phyloP scores from a whole-genome alignment of 2,888 invertebrate species.

The Drosophila anomelani region DNA sequence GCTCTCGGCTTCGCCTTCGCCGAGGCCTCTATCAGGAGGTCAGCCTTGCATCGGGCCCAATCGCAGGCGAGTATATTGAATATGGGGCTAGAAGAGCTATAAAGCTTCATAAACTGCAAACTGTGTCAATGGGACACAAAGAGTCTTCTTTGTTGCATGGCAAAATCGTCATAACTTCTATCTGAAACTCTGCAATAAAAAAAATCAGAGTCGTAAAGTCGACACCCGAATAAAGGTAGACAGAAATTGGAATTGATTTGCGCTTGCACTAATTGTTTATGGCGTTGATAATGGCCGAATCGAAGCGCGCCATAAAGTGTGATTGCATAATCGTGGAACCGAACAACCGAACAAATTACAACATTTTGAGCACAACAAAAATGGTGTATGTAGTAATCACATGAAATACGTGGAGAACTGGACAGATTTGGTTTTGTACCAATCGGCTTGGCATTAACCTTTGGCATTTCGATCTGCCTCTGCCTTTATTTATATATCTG shows the following conservation, averaged over 20 bases:
- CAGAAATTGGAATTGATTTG: slow-evolving; percentile 58
- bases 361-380: slow-evolving; percentile 57
- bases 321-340: slow-evolving; percentile 44
- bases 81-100: slow-evolving; percentile 21
- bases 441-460: slow-evolving; percentile 70
- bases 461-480: slow-evolving; percentile 59
- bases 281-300: slow-evolving; percentile 61
- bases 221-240: slow-evolving; percentile 35
- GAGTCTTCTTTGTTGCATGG: slow-evolving; percentile 42
- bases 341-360: slow-evolving; percentile 48
- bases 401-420: slow-evolving; percentile 29
- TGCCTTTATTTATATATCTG: slow-evolving; percentile 21
- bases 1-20: slow-evolving; percentile 15
- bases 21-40: slow-evolving; percentile 27
- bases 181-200: slow-evolving; percentile 53
- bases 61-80: slow-evolving; percentile 6
- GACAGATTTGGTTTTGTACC: slow-evolving; percentile 46
- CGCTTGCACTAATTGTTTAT: slow-evolving; percentile 59
- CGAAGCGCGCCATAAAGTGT: slow-evolving; percentile 16
- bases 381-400: slow-evolving; percentile 35
- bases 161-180: slow-evolving; percentile 22
- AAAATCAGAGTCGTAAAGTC: slow-evolving; percentile 48
- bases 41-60: slow-evolving; percentile 14
- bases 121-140: slow-evolving; percentile 46
- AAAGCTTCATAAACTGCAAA: slow-evolving; percentile 55